These are phyloP conservation scores for Suillia variegata DNA, from an alignment of 2,888 invertebrate species.

Conservation along the genomic window DNA sequence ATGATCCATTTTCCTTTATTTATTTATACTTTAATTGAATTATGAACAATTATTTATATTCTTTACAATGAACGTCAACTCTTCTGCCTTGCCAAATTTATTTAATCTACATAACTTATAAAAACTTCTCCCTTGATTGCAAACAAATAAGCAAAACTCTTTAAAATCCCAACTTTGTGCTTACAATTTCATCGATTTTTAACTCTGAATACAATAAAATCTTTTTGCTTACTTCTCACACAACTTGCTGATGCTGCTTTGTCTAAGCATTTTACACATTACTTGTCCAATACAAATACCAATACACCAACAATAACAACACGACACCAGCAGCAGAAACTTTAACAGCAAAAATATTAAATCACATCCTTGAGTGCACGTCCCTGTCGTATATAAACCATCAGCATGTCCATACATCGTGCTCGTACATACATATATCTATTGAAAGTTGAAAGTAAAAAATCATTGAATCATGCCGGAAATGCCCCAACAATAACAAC, in stretches of 20 bases:
- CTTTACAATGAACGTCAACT: no score
- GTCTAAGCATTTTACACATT: neutral
- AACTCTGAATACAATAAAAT: neutral
- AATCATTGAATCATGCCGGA: conserved; percentile 50
- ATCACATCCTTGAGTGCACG: conserved; percentile 4
- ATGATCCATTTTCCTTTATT: no score
- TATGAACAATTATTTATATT: no score
- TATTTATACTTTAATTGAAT: no score
- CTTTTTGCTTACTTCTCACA: neutral
- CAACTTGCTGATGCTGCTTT: neutral
- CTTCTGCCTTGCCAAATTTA: no score
- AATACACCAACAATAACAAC: no score
- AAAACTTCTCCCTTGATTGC: no score
- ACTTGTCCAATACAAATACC: neutral
- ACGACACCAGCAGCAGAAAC: no score
- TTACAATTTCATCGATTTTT: neutral
- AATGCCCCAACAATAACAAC: conserved; percentile 19
- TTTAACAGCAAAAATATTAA: neutral
- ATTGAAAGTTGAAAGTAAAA: conserved; percentile 45
- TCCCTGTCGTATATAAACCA: neutral
- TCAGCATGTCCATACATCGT: neutral
- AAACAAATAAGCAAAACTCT: no score
- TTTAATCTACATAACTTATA: no score
- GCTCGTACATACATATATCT: no score
- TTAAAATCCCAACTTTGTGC: no score